Conservation (phyloP, 2,113 vertebrate genomes). For the Clarias gariepinus region DNA sequence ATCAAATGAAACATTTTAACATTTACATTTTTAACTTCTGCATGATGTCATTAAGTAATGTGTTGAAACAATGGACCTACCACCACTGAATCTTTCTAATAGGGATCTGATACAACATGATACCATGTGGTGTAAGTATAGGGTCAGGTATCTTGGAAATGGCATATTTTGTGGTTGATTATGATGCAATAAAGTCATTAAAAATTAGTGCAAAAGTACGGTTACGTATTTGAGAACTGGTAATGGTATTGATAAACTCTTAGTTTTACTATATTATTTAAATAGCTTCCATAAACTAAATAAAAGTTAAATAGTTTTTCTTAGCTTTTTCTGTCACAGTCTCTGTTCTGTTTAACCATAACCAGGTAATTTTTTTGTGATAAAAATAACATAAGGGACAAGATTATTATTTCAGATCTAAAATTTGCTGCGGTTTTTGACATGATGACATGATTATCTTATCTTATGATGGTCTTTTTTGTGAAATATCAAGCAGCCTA, state of each 20-base stretch:
- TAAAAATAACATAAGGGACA: neutral
- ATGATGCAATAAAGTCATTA: too few species aligned
- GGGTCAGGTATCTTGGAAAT: too few species aligned
- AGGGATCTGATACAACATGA: too few species aligned
- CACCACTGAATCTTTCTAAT: too few species aligned
- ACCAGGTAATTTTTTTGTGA: neutral
- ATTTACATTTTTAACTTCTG: neutral
- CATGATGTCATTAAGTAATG: neutral
- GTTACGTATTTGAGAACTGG: neutral
- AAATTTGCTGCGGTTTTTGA: neutral
- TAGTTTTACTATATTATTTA: neutral
- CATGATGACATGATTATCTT: neutral
- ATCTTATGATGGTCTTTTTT: neutral
- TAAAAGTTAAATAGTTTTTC: neutral
- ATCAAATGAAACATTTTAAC: too few species aligned
- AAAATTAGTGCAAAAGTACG: too few species aligned
- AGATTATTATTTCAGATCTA: neutral
- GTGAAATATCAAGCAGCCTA: neutral
- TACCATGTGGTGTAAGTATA: too few species aligned
- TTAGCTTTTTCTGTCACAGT: neutral
- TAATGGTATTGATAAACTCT: neutral
- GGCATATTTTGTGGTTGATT: too few species aligned
- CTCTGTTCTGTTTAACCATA: neutral
- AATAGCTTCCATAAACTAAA: neutral
- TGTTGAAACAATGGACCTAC: neutral